A percentile compares a stretch with the other conserved stretches of the same genome.
These are phyloP conservation scores for Procambarus clarkii DNA, from an alignment of 1,140 invertebrate species.

Conservation along the genomic window DNA sequence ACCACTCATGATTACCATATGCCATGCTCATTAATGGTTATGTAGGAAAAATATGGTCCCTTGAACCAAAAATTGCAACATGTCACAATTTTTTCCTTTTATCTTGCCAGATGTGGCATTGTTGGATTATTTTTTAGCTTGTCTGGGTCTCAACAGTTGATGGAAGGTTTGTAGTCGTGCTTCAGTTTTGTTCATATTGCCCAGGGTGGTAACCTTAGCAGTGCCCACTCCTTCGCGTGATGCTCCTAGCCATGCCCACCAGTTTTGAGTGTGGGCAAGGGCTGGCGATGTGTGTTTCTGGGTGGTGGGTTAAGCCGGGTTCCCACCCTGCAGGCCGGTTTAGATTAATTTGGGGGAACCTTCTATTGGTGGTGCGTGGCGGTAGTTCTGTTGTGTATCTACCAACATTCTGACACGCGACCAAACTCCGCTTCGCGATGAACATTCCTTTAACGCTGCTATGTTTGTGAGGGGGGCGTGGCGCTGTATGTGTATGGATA, in stretches of 20 bases:
- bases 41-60: slow-evolving; percentile 62
- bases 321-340: slow-evolving; percentile 30
- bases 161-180: slow-evolving; percentile 51
- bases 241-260: not conserved
- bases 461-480: slow-evolving; percentile 33
- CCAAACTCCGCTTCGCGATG: slow-evolving; percentile 62
- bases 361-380: slow-evolving; percentile 62
- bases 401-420: slow-evolving; percentile 51
- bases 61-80: slow-evolving; percentile 45
- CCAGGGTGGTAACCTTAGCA: slow-evolving; percentile 43
- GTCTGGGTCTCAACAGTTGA: slow-evolving; percentile 66
- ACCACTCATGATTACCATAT: slow-evolving; percentile 56
- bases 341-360: slow-evolving; percentile 67
- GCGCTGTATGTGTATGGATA: not conserved
- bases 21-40: slow-evolving; percentile 62
- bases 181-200: slow-evolving; percentile 49
- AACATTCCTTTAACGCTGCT: slow-evolving; percentile 67
- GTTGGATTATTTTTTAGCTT: slow-evolving; percentile 58
- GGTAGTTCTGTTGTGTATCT: slow-evolving; percentile 62
- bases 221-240: not conserved
- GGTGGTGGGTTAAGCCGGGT: slow-evolving; percentile 35
- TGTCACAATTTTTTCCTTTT: slow-evolving; percentile 59
- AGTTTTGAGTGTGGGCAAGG: slow-evolving; percentile 31
- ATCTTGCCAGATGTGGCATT: slow-evolving; percentile 60
- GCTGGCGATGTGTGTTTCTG: not conserved